Evolutionary conservation across 1,140 invertebrate genomes (phyloP).

Genomic region (Ooceraea biroi): DNA sequence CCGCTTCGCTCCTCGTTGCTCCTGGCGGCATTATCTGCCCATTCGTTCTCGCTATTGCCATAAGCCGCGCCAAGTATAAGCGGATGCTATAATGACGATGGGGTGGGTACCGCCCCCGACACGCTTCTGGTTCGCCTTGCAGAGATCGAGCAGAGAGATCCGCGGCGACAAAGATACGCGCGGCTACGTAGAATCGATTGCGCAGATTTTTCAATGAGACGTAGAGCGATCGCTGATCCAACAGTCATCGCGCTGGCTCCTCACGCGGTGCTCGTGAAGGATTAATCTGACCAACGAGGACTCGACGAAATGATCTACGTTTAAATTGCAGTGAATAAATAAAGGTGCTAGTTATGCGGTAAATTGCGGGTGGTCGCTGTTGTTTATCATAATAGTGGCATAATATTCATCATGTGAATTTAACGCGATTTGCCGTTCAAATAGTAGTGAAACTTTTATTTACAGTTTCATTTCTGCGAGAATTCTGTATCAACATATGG

Average conservation of each 20-base stretch:
- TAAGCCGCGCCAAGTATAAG: conserved; percentile 29
- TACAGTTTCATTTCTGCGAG: not conserved
- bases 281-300: not conserved
- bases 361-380: not conserved
- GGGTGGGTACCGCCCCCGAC: not conserved
- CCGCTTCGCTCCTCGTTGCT: conserved; percentile 15
- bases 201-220: not conserved
- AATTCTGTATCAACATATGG: not conserved
- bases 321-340: conserved; percentile 26
- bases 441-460: not conserved
- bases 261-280: not conserved
- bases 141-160: no score
- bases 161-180: no score
- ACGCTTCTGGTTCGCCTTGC: not conserved
- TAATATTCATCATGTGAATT: conserved; percentile 6
- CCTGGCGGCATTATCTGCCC: conserved; percentile 38
- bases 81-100: conserved; percentile 31
- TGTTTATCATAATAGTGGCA: not conserved
- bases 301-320: not conserved
- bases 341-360: not conserved
- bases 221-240: not conserved
- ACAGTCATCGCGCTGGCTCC: not conserved
- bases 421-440: not conserved
- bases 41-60: conserved; percentile 30
- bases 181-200: conserved; percentile 25